Base-by-base conservation (phyloP, 2,888 invertebrate species). In the Syritta pipiens region DNA sequence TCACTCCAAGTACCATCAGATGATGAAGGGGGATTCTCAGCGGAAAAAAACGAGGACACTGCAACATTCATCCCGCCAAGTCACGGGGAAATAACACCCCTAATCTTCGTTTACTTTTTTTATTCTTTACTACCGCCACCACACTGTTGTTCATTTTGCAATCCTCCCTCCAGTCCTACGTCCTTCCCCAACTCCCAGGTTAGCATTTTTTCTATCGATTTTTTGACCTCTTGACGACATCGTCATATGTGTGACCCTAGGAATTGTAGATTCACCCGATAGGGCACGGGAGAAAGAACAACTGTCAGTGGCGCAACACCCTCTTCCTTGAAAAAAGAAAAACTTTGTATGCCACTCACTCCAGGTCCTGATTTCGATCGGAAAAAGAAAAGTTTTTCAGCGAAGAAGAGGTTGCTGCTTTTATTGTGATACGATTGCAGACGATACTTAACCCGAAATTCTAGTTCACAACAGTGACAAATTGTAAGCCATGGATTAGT, bases 361-460 rank as follows among this genome's bases (percentile, higher is more conserved):
- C 30, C n/a, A 17, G 0, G 17, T n/a, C n/a, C 7, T 12, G 46
- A 24, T 3, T 4, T 26, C 5, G n/a, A 19, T 6, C 19, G n/a
- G n/a, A n/a, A n/a, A n/a, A n/a, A n/a, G n/a, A n/a, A n/a, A n/a
- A n/a, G n/a, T n/a, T n/a, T n/a, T n/a, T 9, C 48, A 12, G 26
- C 17, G 6, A 60, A 44, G 20, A 42, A 32, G 19, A 51, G 26
- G 51, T 17, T n/a, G n/a, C n/a, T n/a, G n/a, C n/a, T 24, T 26
- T 62, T 60, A 10, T 35, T 51, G 26, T 6, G 7, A 9, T 26
- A 24, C 44, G 3, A 1, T 12, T 67, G 53, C 46, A 46, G 68
- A 30, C 37, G 19, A 24, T 37, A 37, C 24, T 63, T 69, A 63
- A 69, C 76, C 76, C 32, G 71, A 49, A 51, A 63, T 57, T 63